These are phyloP conservation scores for Cepaea nemoralis DNA, from an alignment of 1,140 invertebrate species.

Conservation along the genomic window DNA sequence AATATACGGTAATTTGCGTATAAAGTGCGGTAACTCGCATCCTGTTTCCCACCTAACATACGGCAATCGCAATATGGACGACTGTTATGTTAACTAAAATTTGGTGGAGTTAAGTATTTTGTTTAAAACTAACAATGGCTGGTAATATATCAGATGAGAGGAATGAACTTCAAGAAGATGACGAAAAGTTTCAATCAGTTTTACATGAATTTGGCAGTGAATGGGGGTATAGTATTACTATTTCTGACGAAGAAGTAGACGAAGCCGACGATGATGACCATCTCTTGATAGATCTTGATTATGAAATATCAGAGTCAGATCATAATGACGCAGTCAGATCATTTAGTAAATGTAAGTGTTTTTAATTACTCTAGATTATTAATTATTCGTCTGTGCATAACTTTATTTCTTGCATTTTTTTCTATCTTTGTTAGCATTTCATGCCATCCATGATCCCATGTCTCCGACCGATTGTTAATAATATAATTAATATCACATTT, in stretches of 20 bases:
- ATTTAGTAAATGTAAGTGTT: background rate
- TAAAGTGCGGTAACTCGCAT: no score
- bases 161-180: conserved; percentile 17
- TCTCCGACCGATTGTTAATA: no score
- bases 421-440: no score
- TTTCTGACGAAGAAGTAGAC: background rate
- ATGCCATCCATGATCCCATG: no score
- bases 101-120: no score
- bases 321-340: background rate
- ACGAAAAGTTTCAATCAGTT: background rate
- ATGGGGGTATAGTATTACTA: background rate
- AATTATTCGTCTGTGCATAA: no score
- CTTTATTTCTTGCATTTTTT: no score
- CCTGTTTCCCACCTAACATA: no score
- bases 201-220: background rate
- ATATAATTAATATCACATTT: no score
- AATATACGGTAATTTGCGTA: no score
- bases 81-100: no score
- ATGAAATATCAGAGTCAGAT: background rate
- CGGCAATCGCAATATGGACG: background rate
- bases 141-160: conserved; percentile 3
- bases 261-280: background rate
- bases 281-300: conserved; percentile 2
- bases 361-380: background rate
- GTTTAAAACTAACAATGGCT: background rate